These are phyloP conservation scores for Eumerus sabulonum DNA, from an alignment of 2,888 invertebrate species.

Conservation along the genomic window DNA sequence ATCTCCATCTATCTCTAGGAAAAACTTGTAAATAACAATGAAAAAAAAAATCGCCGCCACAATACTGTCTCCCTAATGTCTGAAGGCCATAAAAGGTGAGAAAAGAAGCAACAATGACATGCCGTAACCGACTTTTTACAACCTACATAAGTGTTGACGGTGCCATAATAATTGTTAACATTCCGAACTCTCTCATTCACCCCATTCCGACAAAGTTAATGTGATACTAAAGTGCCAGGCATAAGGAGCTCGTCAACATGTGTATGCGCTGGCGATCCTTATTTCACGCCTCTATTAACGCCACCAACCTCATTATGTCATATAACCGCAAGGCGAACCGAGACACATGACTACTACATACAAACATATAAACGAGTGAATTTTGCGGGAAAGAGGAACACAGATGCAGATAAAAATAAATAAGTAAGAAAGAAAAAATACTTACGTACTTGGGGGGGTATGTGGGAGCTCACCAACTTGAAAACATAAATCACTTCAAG, in stretches of 20 bases:
- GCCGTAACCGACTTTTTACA: conserved; percentile 5
- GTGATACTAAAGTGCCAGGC: conserved; percentile 62
- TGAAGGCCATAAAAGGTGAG: conserved; percentile 33
- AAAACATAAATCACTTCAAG: conserved; percentile 74
- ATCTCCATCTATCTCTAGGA: conserved; percentile 1
- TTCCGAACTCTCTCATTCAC: conserved; percentile 48
- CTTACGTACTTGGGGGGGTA: conserved; percentile 7
- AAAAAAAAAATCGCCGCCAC: background rate
- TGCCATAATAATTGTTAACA: conserved; percentile 67
- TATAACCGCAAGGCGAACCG: conserved; percentile 22
- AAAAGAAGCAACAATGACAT: background rate
- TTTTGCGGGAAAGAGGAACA: conserved; percentile 49
- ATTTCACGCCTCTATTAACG: conserved; percentile 24
- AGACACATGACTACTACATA: background rate
- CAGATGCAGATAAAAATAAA: conserved; percentile 59
- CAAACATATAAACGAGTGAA: conserved; percentile 1
- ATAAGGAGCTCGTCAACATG: conserved; percentile 39
- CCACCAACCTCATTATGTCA: conserved; percentile 43
- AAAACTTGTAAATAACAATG: conserved; percentile 25
- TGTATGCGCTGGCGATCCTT: background rate
- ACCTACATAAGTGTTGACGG: conserved; percentile 33
- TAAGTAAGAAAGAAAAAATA: conserved; percentile 23
- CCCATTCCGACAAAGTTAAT: conserved; percentile 54
- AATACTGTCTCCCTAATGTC: background rate
- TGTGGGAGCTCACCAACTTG: conserved; percentile 27